Base-by-base conservation (phyloP, 2,113 vertebrate genomes). In the Mellivora capensis region DNA sequence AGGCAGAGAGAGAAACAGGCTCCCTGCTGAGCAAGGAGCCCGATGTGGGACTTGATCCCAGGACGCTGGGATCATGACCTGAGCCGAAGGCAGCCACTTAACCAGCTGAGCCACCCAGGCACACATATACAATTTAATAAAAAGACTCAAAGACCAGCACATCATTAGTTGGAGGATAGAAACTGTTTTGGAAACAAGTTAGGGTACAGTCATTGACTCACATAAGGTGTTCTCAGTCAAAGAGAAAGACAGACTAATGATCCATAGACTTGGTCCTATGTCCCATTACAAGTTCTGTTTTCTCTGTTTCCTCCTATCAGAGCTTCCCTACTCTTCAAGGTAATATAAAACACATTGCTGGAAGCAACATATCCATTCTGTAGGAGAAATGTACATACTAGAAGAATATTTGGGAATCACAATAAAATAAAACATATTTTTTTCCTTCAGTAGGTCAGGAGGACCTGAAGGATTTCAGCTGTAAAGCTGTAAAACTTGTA, bases 321-420 rank as follows among this genome's bases (percentile, higher is more conserved):
- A 97, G 94, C 83, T 97, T 98, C 98, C 98, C 93, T 98, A 0
- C 91, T 98, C 96, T 98, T 98, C 87, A 97, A 98, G 96, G 96
- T 98, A 99, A 99, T 99, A 94, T 90, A 97, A 99, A 99, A 98
- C 99, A 99, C 90, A 99, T 98, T 99, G 98, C 98, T 99, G 98
- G 97, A 99, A 98, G 96, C 97, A 98, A 93, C 90, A 93, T 85
- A 92, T 69, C 91, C 87, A 61, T 98, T 98, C 96, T 98, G 61
- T 98, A 98, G 96, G 98, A 97, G 97, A 98, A 98, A 98, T 95
- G 97, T 93, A 98, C 93, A 93, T 94, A 97, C 10, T 67, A 97
- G 98, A 98, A 97, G 96, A 98, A 97, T 98, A 72, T 97, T 98
- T 98, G 98, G 98, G 98, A 98, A 98, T 98, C 98, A 98, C 94